These are phyloP conservation scores for Ptychoptera contaminata DNA, from an alignment of 2,888 invertebrate species.

Conservation along the genomic window DNA sequence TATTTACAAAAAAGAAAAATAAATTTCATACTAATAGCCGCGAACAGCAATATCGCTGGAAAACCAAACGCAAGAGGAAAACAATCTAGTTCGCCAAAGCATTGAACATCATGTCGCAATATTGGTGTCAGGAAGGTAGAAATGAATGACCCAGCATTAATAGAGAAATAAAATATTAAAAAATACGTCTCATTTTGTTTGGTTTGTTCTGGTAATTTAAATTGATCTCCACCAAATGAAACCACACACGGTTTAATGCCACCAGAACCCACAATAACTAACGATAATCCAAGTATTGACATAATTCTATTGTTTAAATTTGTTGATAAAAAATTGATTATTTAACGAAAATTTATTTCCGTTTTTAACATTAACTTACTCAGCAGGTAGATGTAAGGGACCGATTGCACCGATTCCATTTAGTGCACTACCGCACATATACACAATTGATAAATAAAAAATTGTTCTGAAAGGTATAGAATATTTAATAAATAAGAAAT, in stretches of 20 bases:
- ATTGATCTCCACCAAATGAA: constrained; percentile 72
- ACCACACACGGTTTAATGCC: constrained; percentile 74
- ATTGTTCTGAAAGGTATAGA: constrained; percentile 46
- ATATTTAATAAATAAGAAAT: too few species aligned
- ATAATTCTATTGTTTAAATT: too few species aligned
- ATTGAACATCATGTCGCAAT: constrained; percentile 47
- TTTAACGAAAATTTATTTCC: not conserved
- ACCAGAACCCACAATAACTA: constrained; percentile 62
- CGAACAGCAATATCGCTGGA: constrained; percentile 53
- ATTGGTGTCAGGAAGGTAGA: constrained; percentile 62
- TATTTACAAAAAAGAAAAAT: constrained; percentile 14
- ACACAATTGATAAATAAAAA: constrained; percentile 57
- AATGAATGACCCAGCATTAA: constrained; percentile 50
- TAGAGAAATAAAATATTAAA: constrained; percentile 57
- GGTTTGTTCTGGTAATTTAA: constrained; percentile 44
- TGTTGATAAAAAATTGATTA: too few species aligned
- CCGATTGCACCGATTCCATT: constrained; percentile 43
- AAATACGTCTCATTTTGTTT: constrained; percentile 53
- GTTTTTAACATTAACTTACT: constrained; percentile 19
- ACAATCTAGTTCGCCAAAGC: constrained; percentile 49
- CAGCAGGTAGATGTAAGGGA: constrained; percentile 32
- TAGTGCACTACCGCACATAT: constrained; percentile 50
- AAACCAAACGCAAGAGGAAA: constrained; percentile 62
- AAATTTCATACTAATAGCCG: constrained; percentile 42
- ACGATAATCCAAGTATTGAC: constrained; percentile 46